A percentile compares a stretch with the other conserved stretches of the same genome.
Evolutionary conservation across 1,140 invertebrate genomes (phyloP).

Genomic region (Tetraneura akinire): DNA sequence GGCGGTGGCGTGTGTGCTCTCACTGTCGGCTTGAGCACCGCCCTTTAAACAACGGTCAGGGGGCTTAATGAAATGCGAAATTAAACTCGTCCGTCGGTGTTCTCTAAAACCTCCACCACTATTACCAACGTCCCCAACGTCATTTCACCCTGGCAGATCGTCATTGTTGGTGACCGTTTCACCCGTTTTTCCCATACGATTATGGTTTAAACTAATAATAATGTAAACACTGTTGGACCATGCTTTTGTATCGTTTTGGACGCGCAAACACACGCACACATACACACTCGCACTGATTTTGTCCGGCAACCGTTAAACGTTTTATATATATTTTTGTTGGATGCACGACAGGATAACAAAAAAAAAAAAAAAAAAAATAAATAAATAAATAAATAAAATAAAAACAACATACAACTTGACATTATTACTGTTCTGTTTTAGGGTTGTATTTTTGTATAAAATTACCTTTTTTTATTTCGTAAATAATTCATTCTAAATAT

Average conservation of each 20-base stretch:
- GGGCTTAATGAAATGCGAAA: slow-evolving; percentile 51
- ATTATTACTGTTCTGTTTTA: neutral
- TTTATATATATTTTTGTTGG: slow-evolving; percentile 35
- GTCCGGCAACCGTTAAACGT: slow-evolving; percentile 36
- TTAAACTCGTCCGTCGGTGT: slow-evolving; percentile 41
- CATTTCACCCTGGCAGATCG: neutral
- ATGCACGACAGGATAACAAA: neutral
- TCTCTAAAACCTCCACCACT: neutral
- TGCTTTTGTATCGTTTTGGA: slow-evolving; percentile 15
- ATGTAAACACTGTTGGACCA: slow-evolving; percentile 24
- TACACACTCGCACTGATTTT: neutral
- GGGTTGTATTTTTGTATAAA: slow-evolving; percentile 15
- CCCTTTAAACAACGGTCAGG: slow-evolving; percentile 46
- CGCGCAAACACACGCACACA: neutral
- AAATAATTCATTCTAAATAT: slow-evolving; percentile 1
- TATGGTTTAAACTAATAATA: slow-evolving; percentile 46
- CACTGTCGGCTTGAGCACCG: neutral
- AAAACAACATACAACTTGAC: neutral
- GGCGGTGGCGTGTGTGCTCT: slow-evolving; percentile 22
- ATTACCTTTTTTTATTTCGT: neutral
- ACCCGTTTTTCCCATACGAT: neutral
- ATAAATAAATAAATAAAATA: no score
- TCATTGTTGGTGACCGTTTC: neutral
- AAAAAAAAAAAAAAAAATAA: neutral
- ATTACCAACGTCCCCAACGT: neutral